Conservation (phyloP, 2,113 vertebrate genomes). For the Chloropsis hardwickii region DNA sequence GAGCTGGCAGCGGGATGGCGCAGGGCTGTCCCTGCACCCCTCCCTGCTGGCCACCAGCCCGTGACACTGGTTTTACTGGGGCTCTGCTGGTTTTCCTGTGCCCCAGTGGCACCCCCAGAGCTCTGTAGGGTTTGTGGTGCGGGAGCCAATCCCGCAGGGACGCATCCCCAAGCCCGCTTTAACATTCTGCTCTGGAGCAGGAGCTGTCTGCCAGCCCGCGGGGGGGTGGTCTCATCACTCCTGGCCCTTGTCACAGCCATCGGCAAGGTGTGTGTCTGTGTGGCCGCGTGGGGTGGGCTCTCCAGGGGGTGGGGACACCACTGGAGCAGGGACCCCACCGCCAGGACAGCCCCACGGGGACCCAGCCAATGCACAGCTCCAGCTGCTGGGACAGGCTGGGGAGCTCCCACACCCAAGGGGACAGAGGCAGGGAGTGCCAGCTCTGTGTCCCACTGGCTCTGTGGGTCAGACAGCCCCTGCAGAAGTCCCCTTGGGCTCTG, state of each 20-base stretch:
- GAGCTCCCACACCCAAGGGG: not conserved
- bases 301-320: fast-evolving
- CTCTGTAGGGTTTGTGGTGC: fast-evolving
- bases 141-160: not conserved
- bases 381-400: not conserved
- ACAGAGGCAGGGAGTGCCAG: not conserved
- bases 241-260: not conserved
- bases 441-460: not conserved
- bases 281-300: fast-evolving
- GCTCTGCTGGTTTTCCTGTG: not conserved
- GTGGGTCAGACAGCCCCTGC: not conserved
- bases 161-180: not conserved
- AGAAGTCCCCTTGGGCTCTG: not conserved
- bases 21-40: not conserved
- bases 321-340: fast-evolving
- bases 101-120: fast-evolving
- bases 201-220: not conserved
- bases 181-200: not conserved
- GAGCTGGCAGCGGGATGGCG: not conserved
- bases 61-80: not conserved
- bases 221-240: not conserved
- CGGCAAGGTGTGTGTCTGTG: not conserved
- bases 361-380: fast-evolving
- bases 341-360: fast-evolving
- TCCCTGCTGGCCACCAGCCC: not conserved